Evolutionary conservation across 1,140 invertebrate genomes (phyloP), one percentile per base, ranked within the genome.

Genomic region (Agrilus planipennis): DNA sequence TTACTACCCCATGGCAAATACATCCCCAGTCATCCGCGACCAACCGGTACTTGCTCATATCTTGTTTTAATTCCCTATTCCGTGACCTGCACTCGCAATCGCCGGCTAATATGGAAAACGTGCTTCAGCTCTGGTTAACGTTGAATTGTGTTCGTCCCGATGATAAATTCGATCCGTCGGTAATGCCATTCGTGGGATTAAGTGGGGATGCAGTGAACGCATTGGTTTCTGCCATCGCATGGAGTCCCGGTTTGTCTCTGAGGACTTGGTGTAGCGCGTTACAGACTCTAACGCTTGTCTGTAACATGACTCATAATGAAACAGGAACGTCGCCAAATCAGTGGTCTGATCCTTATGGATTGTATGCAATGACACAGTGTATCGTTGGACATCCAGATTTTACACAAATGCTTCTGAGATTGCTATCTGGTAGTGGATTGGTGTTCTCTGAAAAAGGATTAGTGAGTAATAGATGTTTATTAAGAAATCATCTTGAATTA

Each of bases 61-160:
- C 67, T 42, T 83, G 81, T 45, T 84, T 84, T 52, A 73, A 82
- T 47, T 68, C 68, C 40, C 68, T 85, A 43, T 80, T 84, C 50
- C 70, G 69, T 5, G 74, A 81, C 50, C 54, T 77, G 14, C 65
- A 72, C 41, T 39, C 50, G 20, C 49, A 55, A 19, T 42, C 48
- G 10, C 47, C 58, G 52, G 75, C 75, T 16, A 79, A 80, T 55
- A 68, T 89, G 53, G 85, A 90, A 61, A 73, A 84, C 49, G 73
- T 88, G 27, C 63, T 90, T 4, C 81, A 87, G 39, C 65, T 89
- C 40, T 90, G 87, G 87, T 66, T 89, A 27, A 87, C 82, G 1
- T 60, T 89, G 29, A 89, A 86, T 74, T 67, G 38, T 57, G 62
- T 3, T 62, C 71, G 38, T 32, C 48, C 49, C 57, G 9, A 68